These are phyloP conservation scores for Gobiocypris rarus DNA, from an alignment of 2,113 vertebrate genomes.

Conservation along the genomic window DNA sequence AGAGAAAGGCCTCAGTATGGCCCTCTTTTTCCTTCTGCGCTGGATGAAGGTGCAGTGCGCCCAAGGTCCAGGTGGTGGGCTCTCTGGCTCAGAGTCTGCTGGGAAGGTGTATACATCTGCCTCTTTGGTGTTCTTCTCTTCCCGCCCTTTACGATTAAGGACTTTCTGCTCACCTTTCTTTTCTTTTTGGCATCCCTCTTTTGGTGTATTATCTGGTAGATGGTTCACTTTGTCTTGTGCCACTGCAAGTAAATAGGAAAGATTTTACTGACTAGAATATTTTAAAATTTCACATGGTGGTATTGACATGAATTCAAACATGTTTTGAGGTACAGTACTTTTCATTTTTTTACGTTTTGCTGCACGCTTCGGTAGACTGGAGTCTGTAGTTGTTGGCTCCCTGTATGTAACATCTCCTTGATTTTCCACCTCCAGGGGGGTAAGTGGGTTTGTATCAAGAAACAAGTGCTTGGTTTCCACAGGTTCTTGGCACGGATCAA, in stretches of 20 bases:
- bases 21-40: constrained; percentile 73
- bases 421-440: constrained; percentile 50
- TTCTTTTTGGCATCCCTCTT: constrained; percentile 66
- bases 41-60: constrained; percentile 79
- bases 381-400: constrained; percentile 65
- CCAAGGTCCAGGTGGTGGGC: constrained; percentile 77
- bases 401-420: constrained; percentile 58
- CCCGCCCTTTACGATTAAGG: constrained; percentile 41
- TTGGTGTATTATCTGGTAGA: constrained; percentile 70
- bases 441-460: constrained; percentile 46
- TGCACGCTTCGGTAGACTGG: constrained; percentile 62
- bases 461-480: constrained; percentile 58
- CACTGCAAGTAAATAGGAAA: constrained; percentile 59
- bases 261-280: not conserved
- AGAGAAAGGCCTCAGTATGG: constrained; percentile 76
- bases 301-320: not conserved
- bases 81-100: constrained; percentile 78
- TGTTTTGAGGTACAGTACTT: not conserved
- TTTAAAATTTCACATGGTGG: not conserved
- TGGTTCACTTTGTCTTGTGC: constrained; percentile 62
- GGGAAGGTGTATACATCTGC: constrained; percentile 78
- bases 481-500: constrained; percentile 65
- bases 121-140: constrained; percentile 42
- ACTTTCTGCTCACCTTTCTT: constrained; percentile 39
- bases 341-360: constrained; percentile 8